Conservation (phyloP, 2,113 vertebrate species). For the Gambusia affinis region DNA sequence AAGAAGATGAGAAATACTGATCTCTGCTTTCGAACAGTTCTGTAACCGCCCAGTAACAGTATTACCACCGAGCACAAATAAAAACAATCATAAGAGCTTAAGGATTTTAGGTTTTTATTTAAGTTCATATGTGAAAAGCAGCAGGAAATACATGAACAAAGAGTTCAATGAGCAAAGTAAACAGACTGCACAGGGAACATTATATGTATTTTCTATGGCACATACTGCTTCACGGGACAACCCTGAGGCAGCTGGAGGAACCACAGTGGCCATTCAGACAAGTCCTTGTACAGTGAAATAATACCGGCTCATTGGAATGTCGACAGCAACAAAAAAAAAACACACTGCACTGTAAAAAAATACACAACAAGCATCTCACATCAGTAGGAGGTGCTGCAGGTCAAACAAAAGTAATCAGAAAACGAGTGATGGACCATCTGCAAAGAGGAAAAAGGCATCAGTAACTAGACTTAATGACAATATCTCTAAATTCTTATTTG, state of each 20-base stretch:
- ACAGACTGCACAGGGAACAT: slow-evolving; percentile 35
- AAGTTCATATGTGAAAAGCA: slow-evolving; percentile 62
- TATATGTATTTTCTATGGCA: slow-evolving; percentile 56
- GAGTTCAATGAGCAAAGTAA: slow-evolving; percentile 49
- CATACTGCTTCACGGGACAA: slow-evolving; percentile 36
- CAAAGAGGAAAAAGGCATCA: slow-evolving; percentile 27
- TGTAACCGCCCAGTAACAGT: not conserved
- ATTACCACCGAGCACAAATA: not conserved
- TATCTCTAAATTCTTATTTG: not conserved
- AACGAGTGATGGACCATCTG: slow-evolving; percentile 19
- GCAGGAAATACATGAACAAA: slow-evolving; percentile 65
- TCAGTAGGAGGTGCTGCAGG: slow-evolving; percentile 46
- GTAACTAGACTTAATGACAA: slow-evolving; percentile 22
- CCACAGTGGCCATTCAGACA: slow-evolving; percentile 27
- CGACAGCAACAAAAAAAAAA: slow-evolving; percentile 56
- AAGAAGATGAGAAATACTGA: slow-evolving; percentile 56
- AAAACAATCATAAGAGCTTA: not conserved
- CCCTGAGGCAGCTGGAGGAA: slow-evolving; percentile 21
- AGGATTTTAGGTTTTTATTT: slow-evolving; percentile 27
- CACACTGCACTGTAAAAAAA: slow-evolving; percentile 53
- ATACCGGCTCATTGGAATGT: slow-evolving; percentile 61
- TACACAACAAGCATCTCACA: slow-evolving; percentile 54
- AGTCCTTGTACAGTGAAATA: slow-evolving; percentile 36
- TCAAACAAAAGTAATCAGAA: slow-evolving; percentile 26
- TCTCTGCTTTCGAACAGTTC: slow-evolving; percentile 45